Base-by-base conservation (phyloP, 2,797 vertebrate genomes). In the Uromys caudimaculatus region DNA sequence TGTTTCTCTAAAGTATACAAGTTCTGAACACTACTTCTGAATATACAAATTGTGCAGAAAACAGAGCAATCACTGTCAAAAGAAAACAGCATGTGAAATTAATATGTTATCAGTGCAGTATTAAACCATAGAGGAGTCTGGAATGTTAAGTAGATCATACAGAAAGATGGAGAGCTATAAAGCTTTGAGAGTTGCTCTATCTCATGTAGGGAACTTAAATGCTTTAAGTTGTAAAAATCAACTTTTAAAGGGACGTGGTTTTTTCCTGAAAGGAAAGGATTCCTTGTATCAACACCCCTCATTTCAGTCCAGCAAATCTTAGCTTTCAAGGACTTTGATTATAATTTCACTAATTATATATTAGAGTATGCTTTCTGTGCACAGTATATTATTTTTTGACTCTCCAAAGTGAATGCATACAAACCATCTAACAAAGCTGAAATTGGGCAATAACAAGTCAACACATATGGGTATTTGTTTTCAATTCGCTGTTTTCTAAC, bases 401-500 rank as follows among this genome's bases (percentile, higher is more conserved):
- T 93, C 62, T 67, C 38, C 52, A 79, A 93, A 81, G 52, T 54
- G 38, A 96, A 54, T 41, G 50, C 38, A 64, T 10, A 47, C 0
- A 90, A 58, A 16, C 8, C 35, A 38, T n/a, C 64, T 96, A 54
- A 62, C 47, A 84, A 94, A 93, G 44, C 38, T 89, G 85, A 89
- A 96, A 90, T 71, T 83, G 89, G 67, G 32, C 64, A 97, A 77
- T 77, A 29, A 38, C 35, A 91, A 91, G 44, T 29, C 50, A 95
- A 89, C 27, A 78, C 3, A 71, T 27, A 13, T 27, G 14, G 32
- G 54, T 76, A 10, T 76, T 47, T 90, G 54, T 78, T 96, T 92
- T 67, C 91, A 86, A 93, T 69, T 91, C 54, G 82, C 9, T 76
- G 32, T 62, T 79, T 67, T 84, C 67, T 85, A 95, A 82, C 16